phyloP scores from a whole-genome alignment of 2,797 vertebrate genomes.

The Odontamblyopus lacepedii region DNA sequence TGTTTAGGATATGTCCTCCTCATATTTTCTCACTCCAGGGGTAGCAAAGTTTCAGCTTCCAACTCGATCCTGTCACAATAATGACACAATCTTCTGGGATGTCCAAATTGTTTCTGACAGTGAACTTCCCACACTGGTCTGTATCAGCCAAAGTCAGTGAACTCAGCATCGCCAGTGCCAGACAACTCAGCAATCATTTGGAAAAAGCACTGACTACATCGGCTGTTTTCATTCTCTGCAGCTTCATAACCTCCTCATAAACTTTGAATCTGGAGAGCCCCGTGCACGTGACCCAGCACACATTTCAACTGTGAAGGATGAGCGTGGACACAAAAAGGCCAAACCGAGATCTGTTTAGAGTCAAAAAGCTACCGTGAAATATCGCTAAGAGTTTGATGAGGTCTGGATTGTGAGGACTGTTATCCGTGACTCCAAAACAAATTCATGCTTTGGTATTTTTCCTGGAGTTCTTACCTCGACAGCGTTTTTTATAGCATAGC shows the following conservation, averaged over 20 bases:
- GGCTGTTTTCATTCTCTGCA: slow-evolving; percentile 59
- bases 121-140: slow-evolving; percentile 71
- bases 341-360: slow-evolving; percentile 40
- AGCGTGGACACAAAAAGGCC: slow-evolving; percentile 16
- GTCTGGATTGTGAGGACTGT: slow-evolving; percentile 44
- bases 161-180: slow-evolving; percentile 54
- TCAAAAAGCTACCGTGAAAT: slow-evolving; percentile 63
- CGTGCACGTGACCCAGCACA: slow-evolving; percentile 25
- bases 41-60: slow-evolving; percentile 50
- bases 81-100: slow-evolving; percentile 60
- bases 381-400: slow-evolving; percentile 28
- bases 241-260: slow-evolving; percentile 61
- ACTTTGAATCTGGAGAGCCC: slow-evolving; percentile 19
- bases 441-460: slow-evolving; percentile 50
- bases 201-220: slow-evolving; percentile 62
- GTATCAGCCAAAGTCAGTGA: slow-evolving; percentile 60
- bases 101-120: slow-evolving; percentile 62
- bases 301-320: slow-evolving; percentile 34
- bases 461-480: neutral
- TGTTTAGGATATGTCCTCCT: slow-evolving; percentile 32
- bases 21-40: slow-evolving; percentile 36
- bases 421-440: slow-evolving; percentile 36
- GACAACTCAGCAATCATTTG: slow-evolving; percentile 63
- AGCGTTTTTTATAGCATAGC: too few species aligned
- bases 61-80: slow-evolving; percentile 65